Evolutionary conservation across 2,113 vertebrate genomes (phyloP).

Genomic region (Struthio camelus): DNA sequence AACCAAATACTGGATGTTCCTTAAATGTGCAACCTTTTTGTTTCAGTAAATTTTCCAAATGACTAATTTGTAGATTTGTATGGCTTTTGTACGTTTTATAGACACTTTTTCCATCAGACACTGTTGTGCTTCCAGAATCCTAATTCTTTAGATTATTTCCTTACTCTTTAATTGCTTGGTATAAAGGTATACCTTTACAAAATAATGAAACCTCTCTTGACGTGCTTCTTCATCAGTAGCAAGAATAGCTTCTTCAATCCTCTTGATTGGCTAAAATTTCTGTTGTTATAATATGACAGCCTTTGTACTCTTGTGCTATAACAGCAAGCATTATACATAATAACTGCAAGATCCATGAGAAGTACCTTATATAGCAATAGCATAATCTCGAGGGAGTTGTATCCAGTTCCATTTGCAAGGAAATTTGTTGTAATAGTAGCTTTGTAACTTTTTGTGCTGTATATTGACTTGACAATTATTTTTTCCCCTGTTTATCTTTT

Average conservation of each 20-base stretch:
- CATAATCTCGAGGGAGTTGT: background rate
- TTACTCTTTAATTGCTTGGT: background rate
- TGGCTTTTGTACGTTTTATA: background rate
- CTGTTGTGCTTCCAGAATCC: background rate
- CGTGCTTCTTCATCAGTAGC: background rate
- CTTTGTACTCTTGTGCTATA: background rate
- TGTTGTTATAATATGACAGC: background rate
- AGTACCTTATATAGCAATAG: background rate
- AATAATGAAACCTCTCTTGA: background rate
- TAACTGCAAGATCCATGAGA: background rate
- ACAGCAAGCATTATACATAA: background rate
- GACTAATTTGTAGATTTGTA: background rate
- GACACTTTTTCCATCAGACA: background rate
- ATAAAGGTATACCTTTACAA: background rate
- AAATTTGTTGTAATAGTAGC: background rate
- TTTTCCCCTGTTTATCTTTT: background rate
- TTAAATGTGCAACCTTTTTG: background rate
- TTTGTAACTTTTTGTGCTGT: background rate
- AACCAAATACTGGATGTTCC: background rate
- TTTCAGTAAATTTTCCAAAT: background rate
- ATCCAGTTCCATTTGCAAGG: background rate
- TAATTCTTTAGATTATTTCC: background rate
- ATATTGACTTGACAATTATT: background rate
- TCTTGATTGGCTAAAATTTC: background rate
- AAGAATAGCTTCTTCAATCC: background rate